These are phyloP conservation scores for Benthosema pterotum DNA, from an alignment of 2,797 vertebrate genomes.

Conservation along the genomic window DNA sequence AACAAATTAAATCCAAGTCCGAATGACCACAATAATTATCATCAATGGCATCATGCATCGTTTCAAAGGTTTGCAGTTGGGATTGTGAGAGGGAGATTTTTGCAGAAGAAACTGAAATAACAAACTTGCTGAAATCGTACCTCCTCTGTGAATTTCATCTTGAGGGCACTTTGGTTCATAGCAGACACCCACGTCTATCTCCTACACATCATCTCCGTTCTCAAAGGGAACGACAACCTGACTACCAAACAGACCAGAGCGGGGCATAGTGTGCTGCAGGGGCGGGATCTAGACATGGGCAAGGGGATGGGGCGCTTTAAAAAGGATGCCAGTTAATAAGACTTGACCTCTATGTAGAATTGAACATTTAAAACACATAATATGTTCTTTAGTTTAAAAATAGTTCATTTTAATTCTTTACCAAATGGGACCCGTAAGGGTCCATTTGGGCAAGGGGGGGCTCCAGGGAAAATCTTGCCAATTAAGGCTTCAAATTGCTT, in stretches of 20 bases:
- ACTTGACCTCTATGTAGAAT: too few relatives aligned
- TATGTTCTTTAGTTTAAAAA: too few relatives aligned
- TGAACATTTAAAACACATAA: too few relatives aligned
- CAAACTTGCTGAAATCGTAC: constrained; percentile 24
- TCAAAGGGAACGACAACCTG: neutral
- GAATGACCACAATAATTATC: constrained; percentile 26
- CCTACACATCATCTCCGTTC: neutral
- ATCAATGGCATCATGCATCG: neutral
- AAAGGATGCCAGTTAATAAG: too few relatives aligned
- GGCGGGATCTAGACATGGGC: too few relatives aligned
- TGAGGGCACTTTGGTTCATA: constrained; percentile 68
- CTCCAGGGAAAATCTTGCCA: too few relatives aligned
- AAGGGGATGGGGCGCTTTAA: too few relatives aligned
- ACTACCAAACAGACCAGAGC: constrained; percentile 26
- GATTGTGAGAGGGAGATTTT: constrained; percentile 1
- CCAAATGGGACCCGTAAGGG: too few relatives aligned
- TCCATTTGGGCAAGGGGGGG: too few relatives aligned
- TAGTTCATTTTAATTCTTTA: too few relatives aligned
- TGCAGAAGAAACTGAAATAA: constrained; percentile 12
- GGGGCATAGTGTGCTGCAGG: constrained; percentile 16
- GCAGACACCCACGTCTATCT: constrained; percentile 34
- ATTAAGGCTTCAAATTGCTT: too few relatives aligned
- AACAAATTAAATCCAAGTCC: constrained; percentile 24
- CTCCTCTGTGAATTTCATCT: constrained; percentile 21
- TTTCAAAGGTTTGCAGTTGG: constrained; percentile 10